Base-by-base conservation (phyloP, 1,140 invertebrate genomes). In the Teleogryllus occipitalis region DNA sequence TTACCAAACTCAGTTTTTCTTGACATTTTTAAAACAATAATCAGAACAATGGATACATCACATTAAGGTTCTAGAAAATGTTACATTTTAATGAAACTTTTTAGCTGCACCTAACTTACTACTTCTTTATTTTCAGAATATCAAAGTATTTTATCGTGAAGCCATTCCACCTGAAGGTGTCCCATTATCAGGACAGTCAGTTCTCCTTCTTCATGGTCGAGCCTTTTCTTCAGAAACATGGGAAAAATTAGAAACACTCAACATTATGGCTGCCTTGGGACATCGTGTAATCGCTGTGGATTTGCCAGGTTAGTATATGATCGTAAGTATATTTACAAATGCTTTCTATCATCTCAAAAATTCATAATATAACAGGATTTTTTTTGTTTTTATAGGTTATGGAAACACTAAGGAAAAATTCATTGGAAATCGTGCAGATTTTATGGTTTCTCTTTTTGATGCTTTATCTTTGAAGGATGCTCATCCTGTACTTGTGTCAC, bases 161-260 rank as follows among this genome's bases (percentile, higher is more conserved):
- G 82, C 81, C 14, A n/a, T 48, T 14, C 81, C 81, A 46, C 82
- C 82, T 27, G 74, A 27, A 7, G 81, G 77, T 76, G 77, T 81
- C 3, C n/a, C 49, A 15, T 14, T 76, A 15, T 80, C 79, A 76
- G 77, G 78, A n/a, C 78, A 80, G 39, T 77, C 75, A 74, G 82
- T 88, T 15, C 81, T 88, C 3, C 83, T 88, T 3, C 82, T 88
- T 0, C 87, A 88, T 83, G 87, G 87, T 8, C 81, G 81, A 47
- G 79, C 78, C 47, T 88, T 88, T 81, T 83, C 84, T 8, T 88
- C 87, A 7, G 47, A 86, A 80, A 85, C 84, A 47, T 88, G 87
- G 87, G 54, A 83, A 12, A 82, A 86, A 7, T 82, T 87, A 15
- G 82, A 83, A 78, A 87, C 87, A 14, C 81, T 88, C 7, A 81